These are phyloP conservation scores for Drosophila phalerata DNA, from an alignment of 2,888 invertebrate species.

Conservation along the genomic window DNA sequence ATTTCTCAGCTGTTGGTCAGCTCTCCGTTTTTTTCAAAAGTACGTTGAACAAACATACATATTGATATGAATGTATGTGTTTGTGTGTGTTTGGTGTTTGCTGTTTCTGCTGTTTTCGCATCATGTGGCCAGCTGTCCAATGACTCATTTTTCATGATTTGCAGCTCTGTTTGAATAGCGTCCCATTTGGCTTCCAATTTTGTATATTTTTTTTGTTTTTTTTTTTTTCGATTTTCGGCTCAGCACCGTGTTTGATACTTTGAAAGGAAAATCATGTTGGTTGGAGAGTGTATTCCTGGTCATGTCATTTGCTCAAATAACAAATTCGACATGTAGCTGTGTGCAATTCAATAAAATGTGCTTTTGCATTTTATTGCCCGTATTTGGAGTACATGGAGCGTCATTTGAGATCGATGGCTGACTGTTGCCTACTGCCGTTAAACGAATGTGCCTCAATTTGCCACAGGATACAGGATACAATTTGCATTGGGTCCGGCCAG, in stretches of 20 bases:
- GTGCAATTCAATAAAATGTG: conserved; percentile 53
- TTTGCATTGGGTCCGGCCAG: conserved; percentile 33
- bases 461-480: conserved; percentile 36
- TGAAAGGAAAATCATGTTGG: conserved; percentile 54
- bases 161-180: conserved; percentile 51
- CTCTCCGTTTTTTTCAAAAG: conserved; percentile 6
- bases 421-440: conserved; percentile 30
- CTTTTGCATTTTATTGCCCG: conserved; percentile 52
- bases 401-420: conserved; percentile 27
- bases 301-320: conserved; percentile 46
- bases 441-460: conserved; percentile 51
- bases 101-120: conserved; percentile 16
- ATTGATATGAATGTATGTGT: not conserved
- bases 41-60: not conserved
- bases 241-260: conserved; percentile 32
- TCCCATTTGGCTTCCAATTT: conserved; percentile 38
- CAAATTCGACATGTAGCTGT: conserved; percentile 39
- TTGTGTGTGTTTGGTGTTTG: conserved; percentile 2
- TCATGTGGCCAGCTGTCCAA: conserved; percentile 55
- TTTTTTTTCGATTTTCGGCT: not conserved
- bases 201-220: no score
- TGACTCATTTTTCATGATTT: conserved; percentile 70
- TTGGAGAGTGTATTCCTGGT: conserved; percentile 33
- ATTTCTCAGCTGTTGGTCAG: conserved; percentile 13
- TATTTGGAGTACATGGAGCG: conserved; percentile 23